These are phyloP conservation scores for Phymastichus coffea DNA, from an alignment of 1,140 invertebrate species.

Conservation along the genomic window DNA sequence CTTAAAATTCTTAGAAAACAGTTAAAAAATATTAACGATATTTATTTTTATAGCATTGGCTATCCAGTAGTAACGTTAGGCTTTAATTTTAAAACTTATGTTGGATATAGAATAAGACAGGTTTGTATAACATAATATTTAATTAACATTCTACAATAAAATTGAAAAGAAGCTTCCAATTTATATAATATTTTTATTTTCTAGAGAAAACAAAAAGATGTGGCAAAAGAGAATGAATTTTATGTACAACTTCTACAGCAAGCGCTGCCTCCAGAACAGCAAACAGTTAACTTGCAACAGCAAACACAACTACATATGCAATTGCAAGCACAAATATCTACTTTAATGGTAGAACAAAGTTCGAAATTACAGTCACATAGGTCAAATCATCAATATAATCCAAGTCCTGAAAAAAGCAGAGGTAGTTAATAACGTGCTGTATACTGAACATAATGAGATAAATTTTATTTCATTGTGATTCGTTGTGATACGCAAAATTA, in stretches of 20 bases:
- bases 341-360: conserved; percentile 45
- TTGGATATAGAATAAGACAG: conserved; percentile 86
- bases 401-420: conserved; percentile 60
- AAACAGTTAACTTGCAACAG: conserved; percentile 60
- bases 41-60: conserved; percentile 71
- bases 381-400: conserved; percentile 53
- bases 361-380: conserved; percentile 53
- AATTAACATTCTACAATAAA: neutral
- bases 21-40: conserved; percentile 13
- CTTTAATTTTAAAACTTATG: conserved; percentile 94
- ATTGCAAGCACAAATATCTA: conserved; percentile 43
- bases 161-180: no score
- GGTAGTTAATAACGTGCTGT: conserved; percentile 59
- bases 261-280: conserved; percentile 79
- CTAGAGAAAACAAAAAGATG: conserved; percentile 87
- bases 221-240: conserved; percentile 94
- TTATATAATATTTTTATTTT: conserved; percentile 33
- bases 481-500: no score
- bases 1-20: neutral
- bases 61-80: conserved; percentile 97
- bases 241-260: conserved; percentile 90
- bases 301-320: conserved; percentile 50
- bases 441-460: no score
- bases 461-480: conserved; percentile 6
- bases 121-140: conserved; percentile 48